Conservation (phyloP, 2,797 vertebrate genomes). For the Sternarchorhynchus goeldii region DNA sequence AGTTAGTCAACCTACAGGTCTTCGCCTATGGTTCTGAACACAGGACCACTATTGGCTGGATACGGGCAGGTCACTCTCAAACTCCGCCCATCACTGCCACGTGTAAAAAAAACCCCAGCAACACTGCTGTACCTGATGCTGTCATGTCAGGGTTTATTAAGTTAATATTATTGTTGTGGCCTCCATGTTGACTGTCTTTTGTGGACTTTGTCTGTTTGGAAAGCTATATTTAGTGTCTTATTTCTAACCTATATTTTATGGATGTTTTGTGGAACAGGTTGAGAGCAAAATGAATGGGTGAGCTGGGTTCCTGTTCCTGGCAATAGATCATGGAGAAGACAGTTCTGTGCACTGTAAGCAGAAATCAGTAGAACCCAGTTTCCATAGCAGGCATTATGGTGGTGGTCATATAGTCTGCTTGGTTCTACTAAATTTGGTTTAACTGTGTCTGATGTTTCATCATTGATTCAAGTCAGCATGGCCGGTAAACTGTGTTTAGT, state of each 20-base stretch:
- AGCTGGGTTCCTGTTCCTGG: slow-evolving; percentile 61
- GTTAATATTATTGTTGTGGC: background rate
- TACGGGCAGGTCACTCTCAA: too few relatives aligned
- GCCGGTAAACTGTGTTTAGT: background rate
- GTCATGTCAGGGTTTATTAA: background rate
- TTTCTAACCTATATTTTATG: slow-evolving; percentile 71
- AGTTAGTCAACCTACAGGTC: too few relatives aligned
- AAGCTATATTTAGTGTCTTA: slow-evolving; percentile 70
- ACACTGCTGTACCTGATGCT: too few relatives aligned
- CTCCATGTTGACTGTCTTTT: slow-evolving; percentile 47
- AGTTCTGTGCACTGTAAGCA: slow-evolving; percentile 66
- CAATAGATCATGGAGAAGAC: slow-evolving; percentile 69
- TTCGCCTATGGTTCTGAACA: too few relatives aligned
- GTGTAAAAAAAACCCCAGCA: too few relatives aligned
- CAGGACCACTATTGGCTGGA: too few relatives aligned
- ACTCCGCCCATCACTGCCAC: too few relatives aligned
- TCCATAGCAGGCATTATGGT: slow-evolving; percentile 22
- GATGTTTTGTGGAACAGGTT: slow-evolving; percentile 62
- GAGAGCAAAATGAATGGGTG: slow-evolving; percentile 72
- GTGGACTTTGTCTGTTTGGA: slow-evolving; percentile 56
- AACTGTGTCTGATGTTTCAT: slow-evolving; percentile 14
- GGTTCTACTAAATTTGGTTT: slow-evolving; percentile 20
- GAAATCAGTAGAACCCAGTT: slow-evolving; percentile 61
- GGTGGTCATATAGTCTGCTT: background rate
- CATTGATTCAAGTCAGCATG: slow-evolving; percentile 15